Conservation (phyloP, 1,140 invertebrate genomes). For the Brachionus calyciflorus region DNA sequence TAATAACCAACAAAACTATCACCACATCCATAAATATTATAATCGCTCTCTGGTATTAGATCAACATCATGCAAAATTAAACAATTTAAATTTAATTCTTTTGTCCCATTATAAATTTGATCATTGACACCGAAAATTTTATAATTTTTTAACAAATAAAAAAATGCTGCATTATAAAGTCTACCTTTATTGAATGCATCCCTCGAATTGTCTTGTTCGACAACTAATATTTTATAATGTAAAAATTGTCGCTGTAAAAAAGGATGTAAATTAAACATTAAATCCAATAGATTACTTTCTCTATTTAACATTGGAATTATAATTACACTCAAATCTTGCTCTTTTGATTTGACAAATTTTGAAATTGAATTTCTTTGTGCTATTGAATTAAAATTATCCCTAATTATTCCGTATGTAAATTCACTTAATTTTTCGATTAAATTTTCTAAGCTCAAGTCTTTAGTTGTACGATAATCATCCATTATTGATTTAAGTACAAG, state of each 20-base stretch:
- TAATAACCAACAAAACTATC: constrained; percentile 66
- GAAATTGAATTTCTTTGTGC: not conserved
- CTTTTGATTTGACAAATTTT: constrained; percentile 28
- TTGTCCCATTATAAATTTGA: not conserved
- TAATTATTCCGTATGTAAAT: not conserved
- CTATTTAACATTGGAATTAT: constrained; percentile 83
- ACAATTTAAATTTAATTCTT: not conserved
- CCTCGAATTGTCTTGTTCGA: constrained; percentile 70
- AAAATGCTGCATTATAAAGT: constrained; percentile 15
- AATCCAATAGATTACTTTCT: constrained; percentile 72
- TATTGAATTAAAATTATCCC: not conserved
- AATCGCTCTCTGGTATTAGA: constrained; percentile 47
- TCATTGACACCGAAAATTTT: not conserved
- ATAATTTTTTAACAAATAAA: not conserved
- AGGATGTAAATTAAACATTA: constrained; percentile 81
- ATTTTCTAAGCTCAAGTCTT: too few relatives aligned
- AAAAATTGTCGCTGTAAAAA: constrained; percentile 80
- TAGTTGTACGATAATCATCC: too few relatives aligned
- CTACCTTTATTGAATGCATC: constrained; percentile 36
- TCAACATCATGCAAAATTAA: constrained; percentile 43
- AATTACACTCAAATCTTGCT: constrained; percentile 58
- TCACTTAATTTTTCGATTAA: not conserved
- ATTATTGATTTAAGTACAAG: not conserved
- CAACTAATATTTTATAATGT: constrained; percentile 82
- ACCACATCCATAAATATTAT: constrained; percentile 67